These are phyloP conservation scores for Octopus sinensis DNA, from an alignment of 1,140 invertebrate genomes.

Conservation along the genomic window DNA sequence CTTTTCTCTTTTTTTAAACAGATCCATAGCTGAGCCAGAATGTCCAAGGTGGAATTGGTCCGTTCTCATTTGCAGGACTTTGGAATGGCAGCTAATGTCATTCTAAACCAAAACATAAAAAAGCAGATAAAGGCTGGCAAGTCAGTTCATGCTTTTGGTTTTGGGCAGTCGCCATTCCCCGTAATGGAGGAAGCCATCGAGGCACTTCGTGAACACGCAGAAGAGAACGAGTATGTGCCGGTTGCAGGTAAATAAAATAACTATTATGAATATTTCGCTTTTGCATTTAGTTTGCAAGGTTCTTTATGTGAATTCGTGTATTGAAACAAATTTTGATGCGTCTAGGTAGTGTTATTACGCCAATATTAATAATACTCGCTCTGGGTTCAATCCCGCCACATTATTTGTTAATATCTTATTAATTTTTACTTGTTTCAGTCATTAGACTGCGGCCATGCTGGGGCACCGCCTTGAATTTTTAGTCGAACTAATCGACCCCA, in stretches of 20 bases:
- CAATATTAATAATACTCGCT: not conserved
- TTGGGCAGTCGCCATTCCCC: conserved; percentile 57
- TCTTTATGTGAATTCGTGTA: not conserved
- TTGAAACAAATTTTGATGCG: not conserved
- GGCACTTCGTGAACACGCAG: conserved; percentile 44
- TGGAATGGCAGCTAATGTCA: conserved; percentile 39
- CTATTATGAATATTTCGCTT: not conserved
- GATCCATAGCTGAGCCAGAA: not conserved
- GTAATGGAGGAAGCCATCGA: conserved; percentile 42
- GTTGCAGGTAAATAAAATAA: conserved; percentile 40
- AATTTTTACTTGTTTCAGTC: no score
- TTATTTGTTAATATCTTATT: not conserved
- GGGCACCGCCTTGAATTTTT: no score
- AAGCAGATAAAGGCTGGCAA: conserved; percentile 40
- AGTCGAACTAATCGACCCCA: no score
- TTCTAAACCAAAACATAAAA: conserved; percentile 41
- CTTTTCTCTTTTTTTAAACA: no score
- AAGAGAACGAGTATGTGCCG: conserved; percentile 50
- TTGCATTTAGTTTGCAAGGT: not conserved
- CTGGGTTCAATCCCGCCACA: not conserved
- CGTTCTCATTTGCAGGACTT: conserved; percentile 36
- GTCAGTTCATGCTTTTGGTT: conserved; percentile 52
- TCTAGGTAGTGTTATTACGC: not conserved
- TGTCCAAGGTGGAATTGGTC: conserved; percentile 20
- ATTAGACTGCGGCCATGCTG: no score